These are phyloP conservation scores for Clarias batrachus DNA, from an alignment of 2,113 vertebrate genomes.

Conservation along the genomic window DNA sequence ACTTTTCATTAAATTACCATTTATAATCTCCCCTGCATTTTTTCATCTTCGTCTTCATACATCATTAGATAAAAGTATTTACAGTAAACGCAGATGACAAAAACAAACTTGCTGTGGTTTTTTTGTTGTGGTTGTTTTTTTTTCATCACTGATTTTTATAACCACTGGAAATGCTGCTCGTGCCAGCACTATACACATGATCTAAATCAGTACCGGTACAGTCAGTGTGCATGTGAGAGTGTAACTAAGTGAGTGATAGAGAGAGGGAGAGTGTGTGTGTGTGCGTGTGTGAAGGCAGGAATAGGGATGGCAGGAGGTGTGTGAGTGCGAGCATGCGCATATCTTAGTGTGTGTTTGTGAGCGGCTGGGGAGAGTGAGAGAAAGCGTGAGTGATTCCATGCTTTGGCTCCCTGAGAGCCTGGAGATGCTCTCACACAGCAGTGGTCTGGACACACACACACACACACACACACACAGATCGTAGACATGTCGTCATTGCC, in stretches of 20 bases:
- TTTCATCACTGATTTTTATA: not conserved
- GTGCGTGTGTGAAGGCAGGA: constrained; percentile 27
- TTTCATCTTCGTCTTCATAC: not conserved
- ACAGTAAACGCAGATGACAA: not conserved
- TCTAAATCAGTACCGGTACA: not conserved
- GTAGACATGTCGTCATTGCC: constrained; percentile 54
- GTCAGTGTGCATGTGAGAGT: constrained; percentile 1
- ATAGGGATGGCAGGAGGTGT: not conserved
- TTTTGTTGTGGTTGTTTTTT: not conserved
- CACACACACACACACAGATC: constrained; percentile 39
- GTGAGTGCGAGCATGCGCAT: constrained; percentile 16
- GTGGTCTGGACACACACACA: constrained; percentile 38
- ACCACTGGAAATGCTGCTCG: not conserved
- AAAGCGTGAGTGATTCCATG: constrained; percentile 46
- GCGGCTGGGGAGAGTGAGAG: constrained; percentile 18
- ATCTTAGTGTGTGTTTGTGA: not conserved
- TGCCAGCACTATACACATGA: not conserved
- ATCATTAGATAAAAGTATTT: not conserved
- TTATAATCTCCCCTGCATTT: not conserved
- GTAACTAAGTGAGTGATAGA: not conserved
- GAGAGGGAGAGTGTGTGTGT: not conserved
- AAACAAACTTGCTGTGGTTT: not conserved
- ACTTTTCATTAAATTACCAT: not conserved
- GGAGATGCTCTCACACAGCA: constrained; percentile 51
- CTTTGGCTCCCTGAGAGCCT: constrained; percentile 43